These are phyloP conservation scores for Pantherophis vulpinus DNA, from an alignment of 2,797 vertebrate species.

Conservation along the genomic window DNA sequence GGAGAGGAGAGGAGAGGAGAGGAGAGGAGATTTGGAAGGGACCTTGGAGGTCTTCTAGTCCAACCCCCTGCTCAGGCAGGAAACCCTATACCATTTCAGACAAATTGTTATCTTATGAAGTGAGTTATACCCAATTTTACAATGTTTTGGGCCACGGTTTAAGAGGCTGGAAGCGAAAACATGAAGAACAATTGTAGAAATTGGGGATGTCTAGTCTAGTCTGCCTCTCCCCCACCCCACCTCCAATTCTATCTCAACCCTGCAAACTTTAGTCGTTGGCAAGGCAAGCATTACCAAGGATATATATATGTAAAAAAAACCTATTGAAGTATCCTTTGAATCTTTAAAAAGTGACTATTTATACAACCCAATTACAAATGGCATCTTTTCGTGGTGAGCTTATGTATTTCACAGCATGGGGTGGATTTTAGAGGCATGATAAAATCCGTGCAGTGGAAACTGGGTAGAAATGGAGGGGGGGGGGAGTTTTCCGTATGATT, in stretches of 20 bases:
- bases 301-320: not conserved
- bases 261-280: not conserved
- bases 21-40: too few relatives aligned
- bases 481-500: not conserved
- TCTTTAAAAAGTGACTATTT: slow-evolving; percentile 20
- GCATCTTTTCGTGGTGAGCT: not conserved
- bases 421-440: not conserved
- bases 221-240: not conserved
- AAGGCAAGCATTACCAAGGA: not conserved
- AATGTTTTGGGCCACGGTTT: not conserved
- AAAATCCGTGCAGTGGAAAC: not conserved
- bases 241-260: not conserved
- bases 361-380: slow-evolving; percentile 6
- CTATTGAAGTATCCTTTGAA: not conserved
- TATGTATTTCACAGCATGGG: slow-evolving; percentile 8
- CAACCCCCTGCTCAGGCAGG: too few relatives aligned
- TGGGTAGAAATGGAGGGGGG: not conserved
- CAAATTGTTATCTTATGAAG: not conserved
- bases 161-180: not conserved
- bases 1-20: too few relatives aligned
- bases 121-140: not conserved
- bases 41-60: too few relatives aligned
- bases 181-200: not conserved
- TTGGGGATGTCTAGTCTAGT: not conserved
- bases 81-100: too few relatives aligned